A percentile compares a stretch with the other conserved stretches of the same genome.
phyloP scores from a whole-genome alignment of 23 tunicate genomes.

The Styela plicata region DNA sequence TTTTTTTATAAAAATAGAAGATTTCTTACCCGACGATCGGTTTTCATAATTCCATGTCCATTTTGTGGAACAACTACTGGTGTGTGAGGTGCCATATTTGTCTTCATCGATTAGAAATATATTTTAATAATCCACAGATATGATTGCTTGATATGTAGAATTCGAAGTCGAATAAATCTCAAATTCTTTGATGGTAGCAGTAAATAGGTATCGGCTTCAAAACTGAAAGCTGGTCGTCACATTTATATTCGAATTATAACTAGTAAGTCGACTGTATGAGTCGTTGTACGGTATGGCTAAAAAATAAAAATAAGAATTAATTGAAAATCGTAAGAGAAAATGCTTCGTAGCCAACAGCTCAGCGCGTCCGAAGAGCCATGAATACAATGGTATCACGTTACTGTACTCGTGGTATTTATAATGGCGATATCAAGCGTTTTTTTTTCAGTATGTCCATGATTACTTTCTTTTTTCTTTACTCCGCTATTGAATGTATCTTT shows the following conservation, averaged over 20 bases:
- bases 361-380: too few species aligned
- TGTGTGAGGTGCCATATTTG: slow-evolving; percentile 70
- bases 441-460: background rate
- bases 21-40: slow-evolving; percentile 75
- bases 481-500: background rate
- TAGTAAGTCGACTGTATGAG: background rate
- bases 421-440: background rate
- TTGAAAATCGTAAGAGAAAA: background rate
- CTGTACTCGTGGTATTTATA: background rate
- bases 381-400: background rate
- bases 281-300: background rate
- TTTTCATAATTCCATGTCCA: slow-evolving; percentile 66
- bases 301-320: background rate
- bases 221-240: background rate
- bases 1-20: too few species aligned
- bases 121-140: background rate
- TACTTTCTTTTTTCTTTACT: background rate
- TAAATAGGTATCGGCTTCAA: background rate
- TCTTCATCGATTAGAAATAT: slow-evolving; percentile 46
- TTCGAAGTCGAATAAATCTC: background rate
- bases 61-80: slow-evolving; percentile 40
- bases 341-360: too few species aligned
- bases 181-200: background rate
- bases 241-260: background rate
- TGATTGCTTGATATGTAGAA: background rate